Evolutionary conservation across 2,113 vertebrate species (phyloP).

Genomic region (Bos javanicus): DNA sequence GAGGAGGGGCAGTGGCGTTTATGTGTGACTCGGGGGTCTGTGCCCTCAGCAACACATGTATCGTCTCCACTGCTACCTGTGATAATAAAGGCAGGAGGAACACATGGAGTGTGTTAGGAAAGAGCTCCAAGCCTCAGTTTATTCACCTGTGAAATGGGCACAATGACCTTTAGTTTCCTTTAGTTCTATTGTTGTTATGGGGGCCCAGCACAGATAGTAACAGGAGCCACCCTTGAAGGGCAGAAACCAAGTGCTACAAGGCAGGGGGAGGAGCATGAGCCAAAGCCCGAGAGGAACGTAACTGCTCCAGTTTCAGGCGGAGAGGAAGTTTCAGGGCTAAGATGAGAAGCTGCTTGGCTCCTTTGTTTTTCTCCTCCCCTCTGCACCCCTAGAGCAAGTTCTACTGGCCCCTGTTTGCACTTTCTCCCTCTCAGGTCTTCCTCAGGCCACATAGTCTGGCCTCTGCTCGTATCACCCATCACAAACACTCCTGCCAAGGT

Average conservation of each 20-base stretch:
- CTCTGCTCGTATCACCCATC: neutral
- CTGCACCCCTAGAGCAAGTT: neutral
- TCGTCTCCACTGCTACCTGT: neutral
- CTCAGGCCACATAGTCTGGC: neutral
- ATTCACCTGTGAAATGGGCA: neutral
- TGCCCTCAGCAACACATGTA: neutral
- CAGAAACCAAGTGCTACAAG: neutral
- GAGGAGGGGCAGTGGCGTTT: neutral
- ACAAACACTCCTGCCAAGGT: neutral
- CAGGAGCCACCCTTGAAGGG: neutral
- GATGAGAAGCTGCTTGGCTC: neutral
- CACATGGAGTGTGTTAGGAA: neutral
- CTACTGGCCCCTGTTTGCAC: neutral
- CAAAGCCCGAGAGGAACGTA: fast-evolving
- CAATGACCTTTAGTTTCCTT: neutral
- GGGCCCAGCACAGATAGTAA: neutral
- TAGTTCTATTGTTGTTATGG: neutral
- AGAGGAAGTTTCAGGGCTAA: neutral
- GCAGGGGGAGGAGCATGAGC: neutral
- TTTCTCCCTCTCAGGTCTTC: neutral
- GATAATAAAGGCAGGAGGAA: neutral
- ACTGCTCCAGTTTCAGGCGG: neutral
- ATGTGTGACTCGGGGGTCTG: neutral
- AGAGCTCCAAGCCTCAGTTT: neutral
- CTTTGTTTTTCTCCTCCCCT: neutral